Evolutionary conservation across 2,888 invertebrate genomes (phyloP).

Genomic region (Habrosyne pyritoides): DNA sequence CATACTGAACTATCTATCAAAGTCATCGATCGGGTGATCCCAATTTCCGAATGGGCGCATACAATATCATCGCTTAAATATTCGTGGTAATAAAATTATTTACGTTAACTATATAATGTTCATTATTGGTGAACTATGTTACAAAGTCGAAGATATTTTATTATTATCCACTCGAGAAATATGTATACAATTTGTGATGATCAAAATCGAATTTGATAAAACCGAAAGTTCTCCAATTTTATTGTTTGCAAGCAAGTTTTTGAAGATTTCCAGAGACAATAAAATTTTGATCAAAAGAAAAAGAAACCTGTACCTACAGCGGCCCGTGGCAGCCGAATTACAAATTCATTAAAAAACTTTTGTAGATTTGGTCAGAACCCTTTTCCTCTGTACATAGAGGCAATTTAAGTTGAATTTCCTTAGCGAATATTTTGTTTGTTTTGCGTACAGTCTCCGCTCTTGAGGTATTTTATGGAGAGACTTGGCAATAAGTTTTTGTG

Average conservation of each 20-base stretch:
- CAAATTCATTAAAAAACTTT: constrained; percentile 59
- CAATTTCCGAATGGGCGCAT: not conserved
- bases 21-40: constrained; percentile 26
- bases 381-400: constrained; percentile 28
- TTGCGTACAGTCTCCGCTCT: constrained; percentile 1
- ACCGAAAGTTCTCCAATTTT: constrained; percentile 11
- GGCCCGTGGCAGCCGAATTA: constrained; percentile 42
- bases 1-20: constrained; percentile 30
- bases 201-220: constrained; percentile 10
- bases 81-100: no score
- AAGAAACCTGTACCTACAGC: constrained; percentile 31
- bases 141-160: no score
- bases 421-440: constrained; percentile 18
- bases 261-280: constrained; percentile 19
- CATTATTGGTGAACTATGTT: no score
- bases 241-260: constrained; percentile 23
- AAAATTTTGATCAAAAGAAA: constrained; percentile 32
- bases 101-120: no score
- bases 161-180: not conserved
- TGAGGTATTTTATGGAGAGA: not conserved
- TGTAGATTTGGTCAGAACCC: constrained; percentile 44
- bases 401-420: constrained; percentile 22
- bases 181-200: not conserved
- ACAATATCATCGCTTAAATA: no score
- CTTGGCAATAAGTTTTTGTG: not conserved